A percentile compares a stretch with the other conserved stretches of the same genome.
Conservation (phyloP, 1,140 invertebrate species). For the Tribolium madens region DNA sequence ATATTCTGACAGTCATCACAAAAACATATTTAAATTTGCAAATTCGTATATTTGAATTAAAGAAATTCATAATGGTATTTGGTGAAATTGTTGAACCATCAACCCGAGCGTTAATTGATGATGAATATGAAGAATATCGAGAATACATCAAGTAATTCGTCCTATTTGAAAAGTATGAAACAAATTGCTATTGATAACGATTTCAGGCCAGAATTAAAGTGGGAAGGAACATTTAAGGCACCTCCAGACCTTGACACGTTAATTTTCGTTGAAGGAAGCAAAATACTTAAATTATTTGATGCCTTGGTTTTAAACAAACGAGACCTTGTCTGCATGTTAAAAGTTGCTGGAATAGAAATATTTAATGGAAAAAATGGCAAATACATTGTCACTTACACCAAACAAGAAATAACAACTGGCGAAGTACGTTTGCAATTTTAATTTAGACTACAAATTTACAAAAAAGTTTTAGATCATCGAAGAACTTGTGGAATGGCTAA, state of each 20-base stretch:
- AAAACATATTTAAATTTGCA: too few species aligned
- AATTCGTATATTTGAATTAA: not conserved
- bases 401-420: constrained; percentile 46
- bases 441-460: not conserved
- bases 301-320: constrained; percentile 48
- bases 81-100: constrained; percentile 62
- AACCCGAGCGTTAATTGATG: constrained; percentile 60
- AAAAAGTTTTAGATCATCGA: constrained; percentile 55
- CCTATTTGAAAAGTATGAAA: not conserved
- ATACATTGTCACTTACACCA: constrained; percentile 52
- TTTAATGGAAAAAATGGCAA: constrained; percentile 50
- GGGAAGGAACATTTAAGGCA: constrained; percentile 48
- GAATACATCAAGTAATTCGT: constrained; percentile 52
- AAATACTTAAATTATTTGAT: constrained; percentile 49
- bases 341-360: constrained; percentile 48
- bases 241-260: constrained; percentile 52
- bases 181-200: not conserved
- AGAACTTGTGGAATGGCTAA: constrained; percentile 51
- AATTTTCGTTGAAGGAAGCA: constrained; percentile 56
- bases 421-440: constrained; percentile 5
- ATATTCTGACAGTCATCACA: not conserved
- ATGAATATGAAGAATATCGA: constrained; percentile 56
- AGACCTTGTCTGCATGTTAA: constrained; percentile 49
- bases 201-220: constrained; percentile 53
- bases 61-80: constrained; percentile 57